Evolutionary conservation across 2,113 vertebrate genomes (phyloP).

Genomic region (Theropithecus gelada): DNA sequence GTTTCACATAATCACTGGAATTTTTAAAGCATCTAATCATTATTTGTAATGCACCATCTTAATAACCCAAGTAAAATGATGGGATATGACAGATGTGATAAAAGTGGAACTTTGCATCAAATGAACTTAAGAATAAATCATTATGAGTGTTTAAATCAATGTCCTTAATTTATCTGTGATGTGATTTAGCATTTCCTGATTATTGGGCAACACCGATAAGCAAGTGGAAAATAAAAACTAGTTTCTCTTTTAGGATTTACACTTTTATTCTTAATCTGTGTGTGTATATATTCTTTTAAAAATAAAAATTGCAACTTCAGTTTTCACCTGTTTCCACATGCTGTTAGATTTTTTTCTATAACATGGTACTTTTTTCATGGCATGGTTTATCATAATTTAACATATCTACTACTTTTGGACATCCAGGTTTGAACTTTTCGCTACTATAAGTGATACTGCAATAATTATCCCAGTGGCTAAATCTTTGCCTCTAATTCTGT

Average conservation of each 20-base stretch:
- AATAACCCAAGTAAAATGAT: neutral
- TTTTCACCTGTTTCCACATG: neutral
- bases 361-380: neutral
- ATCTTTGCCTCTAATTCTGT: neutral
- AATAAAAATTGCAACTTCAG: neutral
- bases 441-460: neutral
- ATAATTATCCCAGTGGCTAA: neutral
- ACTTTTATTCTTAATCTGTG: neutral
- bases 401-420: neutral
- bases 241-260: neutral
- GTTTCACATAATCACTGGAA: neutral
- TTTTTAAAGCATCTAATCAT: neutral
- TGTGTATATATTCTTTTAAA: too few species aligned
- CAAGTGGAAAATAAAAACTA: neutral
- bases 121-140: slow-evolving; percentile 8
- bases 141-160: slow-evolving; percentile 16
- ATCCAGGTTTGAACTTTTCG: neutral
- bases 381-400: neutral
- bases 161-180: neutral
- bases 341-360: neutral
- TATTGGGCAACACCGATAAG: neutral
- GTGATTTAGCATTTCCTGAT: neutral
- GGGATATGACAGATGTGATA: neutral
- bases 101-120: slow-evolving; percentile 5
- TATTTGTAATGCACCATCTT: neutral